Evolutionary conservation across 2,888 invertebrate genomes (phyloP), one percentile per base, ranked within the genome.

Genomic region (Drosophila eohydei): DNA sequence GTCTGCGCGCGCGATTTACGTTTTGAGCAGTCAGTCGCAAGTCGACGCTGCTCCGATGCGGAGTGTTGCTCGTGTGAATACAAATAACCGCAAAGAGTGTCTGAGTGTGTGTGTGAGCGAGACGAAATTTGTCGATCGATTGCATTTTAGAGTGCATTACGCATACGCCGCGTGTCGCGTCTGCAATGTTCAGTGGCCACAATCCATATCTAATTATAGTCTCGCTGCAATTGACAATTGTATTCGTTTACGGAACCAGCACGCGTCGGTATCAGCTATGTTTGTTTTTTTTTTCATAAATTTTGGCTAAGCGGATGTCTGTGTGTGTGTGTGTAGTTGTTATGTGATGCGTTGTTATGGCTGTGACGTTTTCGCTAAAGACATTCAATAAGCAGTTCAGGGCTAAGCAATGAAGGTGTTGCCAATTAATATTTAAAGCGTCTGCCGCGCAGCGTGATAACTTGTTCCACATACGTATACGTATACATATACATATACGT

Each of bases 361-460:
- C 52, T 38, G 28, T 66, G 65, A 46, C 55, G 69, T 52, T 28
- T 54, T 28, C 30, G 54, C 54, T 54, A 28, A 74, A 73, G 78
- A 74, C 79, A 84, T 80, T 89, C 86, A 82, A 88, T 89, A 89
- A 84, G 84, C 84, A 77, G 84, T 80, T 84, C 84, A 84, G 86
- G 84, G 90, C 86, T 85, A 79, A 81, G 74, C 73, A 79, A 69
- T 66, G 83, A 84, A 89, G 88, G 84, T 84, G 90, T 88, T 84
- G 83, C 79, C 83, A 84, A 84, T 84, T 87, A 83, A 84, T 87
- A 80, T 82, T 83, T 77, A 86, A 86, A 83, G 65, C 70, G 77
- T 57, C 68, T 44, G 57, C 46, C 62, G 56, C 63, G 74, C 69
- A 87, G 87, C 64, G 85, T 67, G 83, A 83, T 87, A 87, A 87